Conservation (phyloP, 2,113 vertebrate genomes). For the Taxidea taxus region DNA sequence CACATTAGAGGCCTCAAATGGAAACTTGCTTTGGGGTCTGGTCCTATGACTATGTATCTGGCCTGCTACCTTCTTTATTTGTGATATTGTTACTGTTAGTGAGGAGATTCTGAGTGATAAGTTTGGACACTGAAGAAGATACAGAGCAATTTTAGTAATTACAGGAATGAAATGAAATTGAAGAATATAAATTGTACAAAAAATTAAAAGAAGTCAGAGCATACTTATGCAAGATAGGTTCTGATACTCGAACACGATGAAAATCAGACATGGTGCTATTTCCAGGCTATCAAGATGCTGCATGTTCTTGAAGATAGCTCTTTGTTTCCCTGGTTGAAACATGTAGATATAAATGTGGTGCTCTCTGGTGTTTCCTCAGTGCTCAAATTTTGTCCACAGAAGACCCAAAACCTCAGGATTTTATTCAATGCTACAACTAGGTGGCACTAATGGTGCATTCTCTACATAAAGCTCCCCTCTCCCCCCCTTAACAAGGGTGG, state of each 20-base stretch:
- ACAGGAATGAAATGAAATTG: background rate
- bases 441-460: slow-evolving; percentile 24
- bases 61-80: background rate
- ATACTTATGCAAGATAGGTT: background rate
- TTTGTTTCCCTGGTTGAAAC: background rate
- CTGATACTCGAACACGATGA: background rate
- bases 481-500: accelerated
- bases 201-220: background rate
- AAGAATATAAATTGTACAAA: background rate
- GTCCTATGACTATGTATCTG: background rate
- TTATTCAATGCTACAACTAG: slow-evolving; percentile 41
- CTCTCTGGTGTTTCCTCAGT: accelerated
- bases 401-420: background rate
- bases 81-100: background rate
- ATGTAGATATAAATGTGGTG: too few relatives aligned
- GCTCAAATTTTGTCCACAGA: background rate
- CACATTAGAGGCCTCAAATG: background rate
- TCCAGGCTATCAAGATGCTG: background rate
- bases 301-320: background rate
- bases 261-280: background rate
- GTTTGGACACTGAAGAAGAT: background rate
- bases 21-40: background rate
- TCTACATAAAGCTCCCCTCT: background rate
- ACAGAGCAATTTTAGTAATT: slow-evolving; percentile 1
- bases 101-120: background rate